Evolutionary conservation across 2,888 invertebrate genomes (phyloP), one percentile per base, ranked within the genome.

Genomic region (Noctua fimbriata): DNA sequence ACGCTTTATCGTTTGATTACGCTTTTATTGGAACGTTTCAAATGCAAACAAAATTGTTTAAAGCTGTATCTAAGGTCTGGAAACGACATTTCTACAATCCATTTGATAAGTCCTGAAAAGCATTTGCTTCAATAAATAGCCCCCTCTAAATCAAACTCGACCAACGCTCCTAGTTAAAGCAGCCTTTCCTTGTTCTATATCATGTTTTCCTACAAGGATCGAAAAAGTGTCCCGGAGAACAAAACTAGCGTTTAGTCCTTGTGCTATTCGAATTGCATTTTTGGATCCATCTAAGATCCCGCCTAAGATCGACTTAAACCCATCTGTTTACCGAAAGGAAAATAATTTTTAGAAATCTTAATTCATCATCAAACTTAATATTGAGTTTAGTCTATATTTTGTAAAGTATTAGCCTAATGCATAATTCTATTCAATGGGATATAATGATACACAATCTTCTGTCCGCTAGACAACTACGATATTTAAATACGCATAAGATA

Each of bases 1-100:
- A 88, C 47, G 79, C 49, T 76, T 72, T 84, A 78, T 82, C 58
- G 80, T 81, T 82, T 85, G 58, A 80, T 79, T 79, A 75, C 44
- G 67, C 69, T 79, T 83, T 84, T 86, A 69, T 87, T 82, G 72
- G 49, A 70, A 77, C 52, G 73, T 77, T 80, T 81, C 66, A 71
- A 82, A 79, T 79, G 16, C 28, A 79, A 69, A 69, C 12, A 63
- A 65, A 74, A 60, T 79, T 36, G 36, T 36, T 69, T 58, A 47
- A 69, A 69, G 14, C 28, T 69, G 65, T 44, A 28, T 71, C 18
- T 52, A 52, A 58, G 24, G 36, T 65, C 36, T 55, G 14, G 32
- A 24, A 52, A 55, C 55, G n/a, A 28, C 18, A 32, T 76, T 82
- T 82, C 24, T n/a, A 63, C 36, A 12, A 60, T 69, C 18, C 7